A percentile compares a stretch with the other conserved stretches of the same genome.
Evolutionary conservation across 2,888 invertebrate species (phyloP).

Genomic region (Synanthedon vespiformis): DNA sequence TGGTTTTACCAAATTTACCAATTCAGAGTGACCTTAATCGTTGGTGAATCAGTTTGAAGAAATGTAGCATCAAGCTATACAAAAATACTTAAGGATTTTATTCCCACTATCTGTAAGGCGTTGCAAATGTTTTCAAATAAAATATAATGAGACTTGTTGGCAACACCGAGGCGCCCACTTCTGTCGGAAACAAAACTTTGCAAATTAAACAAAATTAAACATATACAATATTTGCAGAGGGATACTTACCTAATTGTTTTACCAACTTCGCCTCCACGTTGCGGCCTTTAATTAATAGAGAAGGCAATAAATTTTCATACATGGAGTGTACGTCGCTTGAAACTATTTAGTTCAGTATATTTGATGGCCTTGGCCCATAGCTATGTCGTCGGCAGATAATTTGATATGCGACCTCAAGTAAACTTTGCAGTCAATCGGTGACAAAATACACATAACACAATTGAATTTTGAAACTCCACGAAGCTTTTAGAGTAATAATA

Average conservation of each 20-base stretch:
- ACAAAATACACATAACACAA: too few relatives aligned
- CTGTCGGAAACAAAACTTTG: conserved; percentile 13
- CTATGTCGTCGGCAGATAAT: conserved; percentile 25
- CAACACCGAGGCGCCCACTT: neutral
- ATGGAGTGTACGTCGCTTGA: conserved; percentile 20
- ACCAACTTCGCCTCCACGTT: conserved; percentile 28
- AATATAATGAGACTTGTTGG: neutral
- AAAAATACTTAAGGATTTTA: too few relatives aligned
- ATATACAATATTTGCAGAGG: conserved; percentile 24
- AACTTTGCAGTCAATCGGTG: conserved; percentile 2
- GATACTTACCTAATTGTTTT: conserved; percentile 29
- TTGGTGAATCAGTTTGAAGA: too few relatives aligned
- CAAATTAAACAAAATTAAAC: conserved; percentile 13
- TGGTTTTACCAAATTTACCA: too few relatives aligned
- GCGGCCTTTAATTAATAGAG: conserved; percentile 42
- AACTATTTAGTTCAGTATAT: conserved; percentile 28
- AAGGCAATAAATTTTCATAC: conserved; percentile 40
- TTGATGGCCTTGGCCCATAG: conserved; percentile 18
- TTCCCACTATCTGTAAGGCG: neutral
- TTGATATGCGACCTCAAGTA: conserved; percentile 26
- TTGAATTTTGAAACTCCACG: too few relatives aligned
- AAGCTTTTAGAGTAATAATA: too few relatives aligned
- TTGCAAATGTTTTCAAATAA: neutral
- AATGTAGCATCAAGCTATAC: too few relatives aligned
- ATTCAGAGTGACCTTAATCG: too few relatives aligned